phyloP scores from a whole-genome alignment of 1,140 invertebrate genomes.

The Druon quercuslanigerum region DNA sequence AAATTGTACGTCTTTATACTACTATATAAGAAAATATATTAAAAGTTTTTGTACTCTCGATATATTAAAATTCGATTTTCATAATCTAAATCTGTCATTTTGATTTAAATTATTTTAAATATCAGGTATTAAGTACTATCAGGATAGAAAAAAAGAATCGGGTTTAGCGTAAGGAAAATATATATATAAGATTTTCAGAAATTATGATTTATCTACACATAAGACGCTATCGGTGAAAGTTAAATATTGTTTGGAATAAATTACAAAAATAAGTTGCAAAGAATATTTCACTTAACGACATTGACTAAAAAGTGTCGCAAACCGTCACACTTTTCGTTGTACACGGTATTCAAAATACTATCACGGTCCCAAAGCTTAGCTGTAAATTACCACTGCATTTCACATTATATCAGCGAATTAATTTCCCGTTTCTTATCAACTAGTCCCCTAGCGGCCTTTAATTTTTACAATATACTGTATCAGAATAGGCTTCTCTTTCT shows the following conservation, averaged over 20 bases:
- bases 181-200: conserved; percentile 6
- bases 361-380: not conserved
- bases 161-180: not conserved
- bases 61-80: not conserved
- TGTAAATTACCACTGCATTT: not conserved
- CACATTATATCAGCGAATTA: not conserved
- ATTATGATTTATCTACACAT: conserved; percentile 21
- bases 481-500: conserved; percentile 17
- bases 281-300: not conserved
- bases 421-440: not conserved
- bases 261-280: conserved; percentile 11
- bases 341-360: conserved; percentile 19
- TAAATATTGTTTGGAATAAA: conserved; percentile 4
- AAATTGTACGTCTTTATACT: conserved; percentile 9
- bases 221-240: not conserved
- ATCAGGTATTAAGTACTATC: no score
- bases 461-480: conserved; percentile 12
- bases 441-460: not conserved
- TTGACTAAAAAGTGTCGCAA: no score
- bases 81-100: not conserved
- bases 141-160: not conserved
- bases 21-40: not conserved
- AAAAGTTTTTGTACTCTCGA: not conserved
- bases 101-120: not conserved
- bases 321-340: no score